Percentiles rank a stretch among this genome's conserved stretches.
Conservation (phyloP, 2,797 vertebrate species). For the Xerus rutilus region DNA sequence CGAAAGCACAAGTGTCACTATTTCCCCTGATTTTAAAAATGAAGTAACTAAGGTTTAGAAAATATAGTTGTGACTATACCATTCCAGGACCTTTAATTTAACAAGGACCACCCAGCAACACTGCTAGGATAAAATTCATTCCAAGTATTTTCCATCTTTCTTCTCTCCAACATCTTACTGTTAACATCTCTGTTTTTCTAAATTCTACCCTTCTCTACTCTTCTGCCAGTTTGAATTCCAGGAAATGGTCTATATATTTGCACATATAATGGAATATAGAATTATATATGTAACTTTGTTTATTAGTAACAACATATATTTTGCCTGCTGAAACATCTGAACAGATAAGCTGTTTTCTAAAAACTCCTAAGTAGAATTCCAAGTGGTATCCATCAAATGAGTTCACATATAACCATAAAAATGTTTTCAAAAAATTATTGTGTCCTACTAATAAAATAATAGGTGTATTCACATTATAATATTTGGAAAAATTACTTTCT, state of each 20-base stretch:
- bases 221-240: background rate
- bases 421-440: background rate
- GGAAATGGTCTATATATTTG: slow-evolving; percentile 17
- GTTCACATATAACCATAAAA: background rate
- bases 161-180: background rate
- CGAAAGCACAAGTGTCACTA: background rate
- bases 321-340: slow-evolving; percentile 23
- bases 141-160: background rate
- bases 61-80: background rate
- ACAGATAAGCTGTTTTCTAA: background rate
- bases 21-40: background rate
- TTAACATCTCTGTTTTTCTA: slow-evolving; percentile 7
- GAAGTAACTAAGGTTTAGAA: slow-evolving; percentile 2
- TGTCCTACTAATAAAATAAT: slow-evolving; percentile 36
- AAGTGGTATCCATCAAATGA: background rate
- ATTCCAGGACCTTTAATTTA: slow-evolving; percentile 9
- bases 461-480: background rate
- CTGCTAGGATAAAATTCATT: background rate
- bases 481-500: slow-evolving; percentile 5
- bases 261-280: background rate
- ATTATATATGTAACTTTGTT: background rate
- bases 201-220: background rate
- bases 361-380: background rate
- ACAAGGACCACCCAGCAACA: background rate
- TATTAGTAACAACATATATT: background rate